Evolutionary conservation across 2,888 invertebrate species (phyloP).

Genomic region (Drosophila hawaiiensis): DNA sequence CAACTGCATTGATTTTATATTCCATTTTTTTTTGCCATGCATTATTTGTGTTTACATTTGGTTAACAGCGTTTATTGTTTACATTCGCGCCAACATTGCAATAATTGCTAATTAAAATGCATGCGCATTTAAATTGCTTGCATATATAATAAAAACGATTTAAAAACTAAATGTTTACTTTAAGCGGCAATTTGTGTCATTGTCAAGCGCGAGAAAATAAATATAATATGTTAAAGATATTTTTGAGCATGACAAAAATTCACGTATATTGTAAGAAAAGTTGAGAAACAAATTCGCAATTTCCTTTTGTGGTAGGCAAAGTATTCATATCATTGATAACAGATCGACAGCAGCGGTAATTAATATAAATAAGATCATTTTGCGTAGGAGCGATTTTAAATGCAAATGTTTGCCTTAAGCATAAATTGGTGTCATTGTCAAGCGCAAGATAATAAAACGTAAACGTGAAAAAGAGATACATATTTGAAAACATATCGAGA

Average conservation of each 20-base stretch:
- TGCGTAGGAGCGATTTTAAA: conserved; percentile 1
- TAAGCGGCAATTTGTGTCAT: neutral
- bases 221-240: neutral
- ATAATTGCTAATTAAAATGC: conserved; percentile 58
- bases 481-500: neutral
- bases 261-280: neutral
- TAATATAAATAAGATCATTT: neutral
- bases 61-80: conserved; percentile 51
- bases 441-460: neutral
- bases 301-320: neutral
- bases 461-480: neutral
- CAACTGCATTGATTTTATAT: conserved; percentile 70
- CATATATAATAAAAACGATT: conserved; percentile 2
- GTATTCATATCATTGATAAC: neutral
- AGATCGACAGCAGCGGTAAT: neutral
- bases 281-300: neutral
- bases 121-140: conserved; percentile 38
- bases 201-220: neutral
- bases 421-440: neutral
- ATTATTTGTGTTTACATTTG: conserved; percentile 67
- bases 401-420: neutral
- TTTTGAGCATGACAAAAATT: neutral
- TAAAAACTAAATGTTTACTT: conserved; percentile 3
- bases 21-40: conserved; percentile 32
- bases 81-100: conserved; percentile 38